Percentiles rank a stretch among this genome's conserved stretches.
phyloP scores from a whole-genome alignment of 2,797 vertebrate genomes.

The Pogoniulus pusillus region DNA sequence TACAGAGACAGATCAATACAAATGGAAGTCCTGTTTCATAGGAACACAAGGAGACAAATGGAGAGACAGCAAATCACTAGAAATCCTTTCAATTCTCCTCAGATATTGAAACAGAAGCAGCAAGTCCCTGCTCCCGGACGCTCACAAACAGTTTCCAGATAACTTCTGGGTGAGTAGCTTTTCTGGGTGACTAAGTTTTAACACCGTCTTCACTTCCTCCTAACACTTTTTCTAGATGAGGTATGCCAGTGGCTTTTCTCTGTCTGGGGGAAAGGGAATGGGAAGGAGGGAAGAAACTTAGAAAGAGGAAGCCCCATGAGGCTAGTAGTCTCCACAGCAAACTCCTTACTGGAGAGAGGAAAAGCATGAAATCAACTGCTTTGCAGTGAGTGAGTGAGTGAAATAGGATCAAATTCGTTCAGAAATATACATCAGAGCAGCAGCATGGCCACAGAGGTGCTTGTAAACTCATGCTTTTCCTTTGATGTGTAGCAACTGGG shows the following conservation, averaged over 20 bases:
- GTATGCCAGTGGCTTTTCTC: neutral
- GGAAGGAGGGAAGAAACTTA: neutral
- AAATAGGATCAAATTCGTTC: neutral
- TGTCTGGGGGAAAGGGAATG: neutral
- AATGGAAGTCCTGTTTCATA: neutral
- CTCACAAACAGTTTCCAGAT: neutral
- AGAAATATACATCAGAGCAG: neutral
- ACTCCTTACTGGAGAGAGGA: neutral
- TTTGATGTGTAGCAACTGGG: neutral
- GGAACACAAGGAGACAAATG: neutral
- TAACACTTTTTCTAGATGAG: neutral
- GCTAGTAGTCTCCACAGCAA: neutral
- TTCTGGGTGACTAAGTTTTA: slow-evolving; percentile 5
- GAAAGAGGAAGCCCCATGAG: neutral
- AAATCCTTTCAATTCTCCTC: neutral
- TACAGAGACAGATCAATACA: neutral
- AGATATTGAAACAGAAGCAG: neutral
- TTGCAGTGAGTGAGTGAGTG: neutral
- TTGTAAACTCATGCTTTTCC: neutral
- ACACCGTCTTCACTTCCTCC: neutral
- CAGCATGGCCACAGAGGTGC: neutral
- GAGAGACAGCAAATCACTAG: neutral
- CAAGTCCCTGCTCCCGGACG: neutral
- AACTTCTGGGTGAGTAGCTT: neutral
- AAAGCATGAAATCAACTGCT: neutral